These are phyloP conservation scores for Kryphioiulus occultus DNA, from an alignment of 2,888 invertebrate genomes.

Conservation along the genomic window DNA sequence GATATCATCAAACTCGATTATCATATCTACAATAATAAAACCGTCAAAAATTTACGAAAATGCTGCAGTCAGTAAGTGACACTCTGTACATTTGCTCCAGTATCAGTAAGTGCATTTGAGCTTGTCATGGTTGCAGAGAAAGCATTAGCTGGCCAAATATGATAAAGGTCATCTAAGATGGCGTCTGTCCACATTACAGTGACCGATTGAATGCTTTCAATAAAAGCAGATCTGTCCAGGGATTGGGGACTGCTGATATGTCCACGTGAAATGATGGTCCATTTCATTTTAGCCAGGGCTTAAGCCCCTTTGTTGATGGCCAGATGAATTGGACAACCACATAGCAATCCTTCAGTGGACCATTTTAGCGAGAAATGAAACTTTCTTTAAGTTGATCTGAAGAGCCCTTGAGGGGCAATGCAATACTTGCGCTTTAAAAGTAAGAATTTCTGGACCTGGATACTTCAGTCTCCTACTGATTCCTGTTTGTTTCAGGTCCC, in stretches of 20 bases:
- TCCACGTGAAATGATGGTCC: slow-evolving; percentile 5
- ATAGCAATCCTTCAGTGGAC: neutral
- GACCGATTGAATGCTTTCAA: neutral
- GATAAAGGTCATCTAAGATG: slow-evolving; percentile 6
- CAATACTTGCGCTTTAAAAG: neutral
- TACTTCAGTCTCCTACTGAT: neutral
- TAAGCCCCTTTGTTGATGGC: neutral
- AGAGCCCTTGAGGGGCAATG: neutral
- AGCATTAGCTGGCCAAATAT: too few relatives aligned
- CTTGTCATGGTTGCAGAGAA: too few relatives aligned
- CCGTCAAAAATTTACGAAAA: too few relatives aligned
- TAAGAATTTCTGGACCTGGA: neutral
- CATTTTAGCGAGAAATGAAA: slow-evolving; percentile 19
- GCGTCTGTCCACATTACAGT: slow-evolving; percentile 11
- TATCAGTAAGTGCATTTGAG: too few relatives aligned
- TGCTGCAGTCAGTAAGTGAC: too few relatives aligned
- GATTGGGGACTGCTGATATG: slow-evolving; percentile 15
- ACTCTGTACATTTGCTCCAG: too few relatives aligned
- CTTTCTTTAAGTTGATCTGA: neutral
- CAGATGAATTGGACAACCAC: slow-evolving; percentile 1
- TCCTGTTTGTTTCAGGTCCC: neutral
- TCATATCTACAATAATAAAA: too few relatives aligned
- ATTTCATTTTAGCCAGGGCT: neutral
- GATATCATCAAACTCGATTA: too few relatives aligned
- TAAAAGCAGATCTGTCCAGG: slow-evolving; percentile 1